Evolutionary conservation across 2,888 invertebrate species (phyloP), one percentile per base, ranked within the genome.

Genomic region (Trissonchulus sp.): DNA sequence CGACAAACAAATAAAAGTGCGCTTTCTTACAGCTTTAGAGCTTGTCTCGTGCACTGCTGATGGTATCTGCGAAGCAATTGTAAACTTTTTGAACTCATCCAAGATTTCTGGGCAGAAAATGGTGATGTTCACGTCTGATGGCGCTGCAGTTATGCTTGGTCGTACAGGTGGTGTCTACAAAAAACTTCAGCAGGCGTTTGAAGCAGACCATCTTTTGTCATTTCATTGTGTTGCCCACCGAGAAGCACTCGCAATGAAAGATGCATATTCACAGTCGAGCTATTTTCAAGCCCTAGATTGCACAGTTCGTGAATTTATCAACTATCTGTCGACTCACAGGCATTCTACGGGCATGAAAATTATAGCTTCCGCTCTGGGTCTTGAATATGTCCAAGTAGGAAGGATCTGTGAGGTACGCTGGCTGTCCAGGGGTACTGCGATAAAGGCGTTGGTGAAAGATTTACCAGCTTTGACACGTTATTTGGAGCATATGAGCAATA

Each of bases 101-200:
- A 18, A 65, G 34, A 8, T 65, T 8, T 8, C 3, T 34, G 15
- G 15, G 31, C 8, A 65, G 34, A 65, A 65, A 28, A 65, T 65
- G 65, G 65, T 65, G 3, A 65, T 65, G 65, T 65, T 65, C 34
- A 65, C 65, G 30, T 65, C 65, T 65, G 65, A 65, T 65, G 65
- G 34, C 8, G 65, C 65, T 28, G 65, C 65, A 18, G 65, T 65
- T 8, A 65, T 65, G 65, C 30, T 34, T 8, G 65, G 65, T 28
- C 34, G 65, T 28, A 8, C 3, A 8, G 34, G 31, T 15, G 65
- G 65, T 15, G 65, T 65, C 34, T 28, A 34, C 3, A 8, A 65
- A 28, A 28, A 65, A 65, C 30, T 65, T 8, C 8, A 8, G 30
- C 8, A 65, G 8, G 8, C 3, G 34, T 28, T 65, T 65, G 15